Conservation (phyloP, 1,140 invertebrate species). For the Hesperophylax magnus region DNA sequence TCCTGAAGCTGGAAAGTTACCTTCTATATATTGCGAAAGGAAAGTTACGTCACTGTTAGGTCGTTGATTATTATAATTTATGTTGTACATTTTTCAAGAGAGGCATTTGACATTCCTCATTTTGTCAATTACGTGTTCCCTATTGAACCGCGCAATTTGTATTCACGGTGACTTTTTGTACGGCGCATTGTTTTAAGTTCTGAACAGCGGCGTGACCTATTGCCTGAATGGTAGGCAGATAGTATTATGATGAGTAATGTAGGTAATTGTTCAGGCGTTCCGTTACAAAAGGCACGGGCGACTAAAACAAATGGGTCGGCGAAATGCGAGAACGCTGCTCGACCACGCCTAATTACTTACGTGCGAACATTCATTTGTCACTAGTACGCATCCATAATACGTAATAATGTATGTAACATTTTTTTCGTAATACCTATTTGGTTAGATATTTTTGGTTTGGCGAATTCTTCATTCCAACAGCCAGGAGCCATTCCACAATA, state of each 20-base stretch:
- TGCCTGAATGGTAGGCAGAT: slow-evolving; percentile 4
- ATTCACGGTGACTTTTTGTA: slow-evolving; percentile 8
- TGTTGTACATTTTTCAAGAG: not conserved
- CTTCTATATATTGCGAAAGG: no score
- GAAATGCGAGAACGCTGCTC: slow-evolving; percentile 25
- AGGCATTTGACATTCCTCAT: not conserved
- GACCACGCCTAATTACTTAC: slow-evolving; percentile 11
- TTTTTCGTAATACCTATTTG: no score
- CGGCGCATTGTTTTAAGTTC: slow-evolving; percentile 1
- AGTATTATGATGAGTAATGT: slow-evolving; percentile 30
- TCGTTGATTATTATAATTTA: not conserved
- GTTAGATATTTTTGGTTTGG: no score
- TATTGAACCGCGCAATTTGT: not conserved
- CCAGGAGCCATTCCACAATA: no score
- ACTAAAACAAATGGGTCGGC: slow-evolving; percentile 34
- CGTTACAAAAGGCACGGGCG: not conserved
- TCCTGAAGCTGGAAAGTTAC: no score
- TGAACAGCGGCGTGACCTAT: slow-evolving; percentile 1
- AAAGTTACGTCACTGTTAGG: no score
- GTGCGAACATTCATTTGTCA: no score
- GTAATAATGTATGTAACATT: no score
- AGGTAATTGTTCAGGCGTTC: slow-evolving; percentile 1
- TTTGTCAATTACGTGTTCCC: slow-evolving; percentile 4
- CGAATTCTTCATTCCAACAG: no score
- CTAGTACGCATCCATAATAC: no score